Evolutionary conservation across 2,113 vertebrate genomes (phyloP), one percentile per base, ranked within the genome.

Genomic region (Myrmecophaga tridactyla): DNA sequence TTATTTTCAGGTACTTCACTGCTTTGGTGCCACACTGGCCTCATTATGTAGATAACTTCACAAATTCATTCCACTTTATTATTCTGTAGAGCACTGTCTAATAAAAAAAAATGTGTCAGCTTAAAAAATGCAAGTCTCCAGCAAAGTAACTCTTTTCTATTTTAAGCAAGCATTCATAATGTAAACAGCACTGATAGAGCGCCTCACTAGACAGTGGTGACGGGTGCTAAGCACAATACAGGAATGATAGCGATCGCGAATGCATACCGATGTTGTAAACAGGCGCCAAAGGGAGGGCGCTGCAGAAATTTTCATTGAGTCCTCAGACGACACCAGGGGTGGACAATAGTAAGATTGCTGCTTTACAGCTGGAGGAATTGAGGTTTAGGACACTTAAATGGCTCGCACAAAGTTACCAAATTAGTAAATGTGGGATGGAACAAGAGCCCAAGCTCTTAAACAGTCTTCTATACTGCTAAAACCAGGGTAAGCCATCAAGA

Each of bases 31-130:
- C 80, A 88, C 53, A 87, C 15, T 90, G 76, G 94, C 88, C 65
- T 95, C 88, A 36, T 94, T 92, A 90, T 39, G n/a, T 48, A 93
- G 86, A 90, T 46, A 92, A 77, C 29, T 36, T 96, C 97, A 96
- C 93, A 93, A 83, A 93, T 84, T 36, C 39, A 21, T 91, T 91
- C 63, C 81, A 84, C 86, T 83, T 85, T 86, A 96, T 93, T 94
- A 92, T 81, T 65, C 92, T 73, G n/a, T 63, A 87, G 67, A 88
- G 39, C 23, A 70, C 36, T 67, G 17, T 77, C 82, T 95, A 88
- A 93, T 82, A 23, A 76, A 94, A 86, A 86, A 83, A 81, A 80
- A 78, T 4, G 70, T 80, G 62, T 92, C 92, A 78, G 60, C 63
- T 94, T 82, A 67, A 92, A 91, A 95, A 96, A 88, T 90, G 65